Evolutionary conservation across 2,888 invertebrate species (phyloP).

Genomic region (Euclidia mi): DNA sequence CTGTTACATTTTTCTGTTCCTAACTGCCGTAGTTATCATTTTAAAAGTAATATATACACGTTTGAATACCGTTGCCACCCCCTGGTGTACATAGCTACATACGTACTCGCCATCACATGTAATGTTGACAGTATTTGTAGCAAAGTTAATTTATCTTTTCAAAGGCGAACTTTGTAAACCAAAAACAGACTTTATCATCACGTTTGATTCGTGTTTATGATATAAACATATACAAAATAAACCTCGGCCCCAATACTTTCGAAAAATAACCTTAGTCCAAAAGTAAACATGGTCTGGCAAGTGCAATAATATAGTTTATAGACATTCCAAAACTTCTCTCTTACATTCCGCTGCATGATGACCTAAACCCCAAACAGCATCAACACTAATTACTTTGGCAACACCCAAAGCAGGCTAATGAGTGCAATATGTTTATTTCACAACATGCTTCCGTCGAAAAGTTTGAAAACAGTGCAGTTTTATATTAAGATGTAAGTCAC

Average conservation of each 20-base stretch:
- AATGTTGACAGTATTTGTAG: too few relatives aligned
- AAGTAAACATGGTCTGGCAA: background rate
- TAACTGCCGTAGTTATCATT: background rate
- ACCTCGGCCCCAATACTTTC: background rate
- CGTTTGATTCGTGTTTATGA: background rate
- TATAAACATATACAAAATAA: constrained; percentile 1
- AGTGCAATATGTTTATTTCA: constrained; percentile 3
- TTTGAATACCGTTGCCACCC: background rate
- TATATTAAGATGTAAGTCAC: background rate
- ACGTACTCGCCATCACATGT: too few relatives aligned
- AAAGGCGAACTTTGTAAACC: constrained; percentile 3
- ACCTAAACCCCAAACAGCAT: constrained; percentile 37
- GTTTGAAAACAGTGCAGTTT: constrained; percentile 3
- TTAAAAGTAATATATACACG: too few relatives aligned
- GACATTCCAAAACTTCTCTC: background rate
- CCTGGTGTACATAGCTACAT: too few relatives aligned
- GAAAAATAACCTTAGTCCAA: constrained; percentile 2
- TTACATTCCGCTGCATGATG: constrained; percentile 6
- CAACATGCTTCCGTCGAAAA: constrained; percentile 8
- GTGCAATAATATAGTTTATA: background rate
- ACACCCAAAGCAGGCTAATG: constrained; percentile 16
- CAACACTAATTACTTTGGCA: constrained; percentile 24
- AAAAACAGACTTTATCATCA: background rate
- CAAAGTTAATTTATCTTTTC: background rate
- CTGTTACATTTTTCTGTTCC: constrained; percentile 35